phyloP scores from a whole-genome alignment of 2,797 vertebrate species.

The Odontamblyopus lacepedii region DNA sequence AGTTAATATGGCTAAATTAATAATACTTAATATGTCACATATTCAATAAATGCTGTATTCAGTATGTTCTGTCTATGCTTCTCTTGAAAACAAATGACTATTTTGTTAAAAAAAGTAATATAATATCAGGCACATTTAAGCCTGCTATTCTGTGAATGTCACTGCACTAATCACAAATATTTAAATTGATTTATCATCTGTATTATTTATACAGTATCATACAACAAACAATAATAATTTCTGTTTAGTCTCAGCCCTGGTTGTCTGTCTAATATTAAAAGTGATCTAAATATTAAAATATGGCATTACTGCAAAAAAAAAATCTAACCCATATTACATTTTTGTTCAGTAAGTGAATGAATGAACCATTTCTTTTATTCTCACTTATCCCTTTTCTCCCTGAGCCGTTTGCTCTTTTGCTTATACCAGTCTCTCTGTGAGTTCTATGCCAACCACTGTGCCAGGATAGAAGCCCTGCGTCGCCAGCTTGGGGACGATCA shows the following conservation, averaged over 20 bases:
- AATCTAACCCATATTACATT: slow-evolving; percentile 25
- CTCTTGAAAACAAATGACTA: no score
- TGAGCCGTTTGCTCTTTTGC: slow-evolving; percentile 60
- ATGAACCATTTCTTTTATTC: slow-evolving; percentile 64
- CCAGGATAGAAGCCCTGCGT: slow-evolving; percentile 72
- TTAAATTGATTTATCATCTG: background rate
- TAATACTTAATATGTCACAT: no score
- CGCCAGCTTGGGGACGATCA: slow-evolving; percentile 66
- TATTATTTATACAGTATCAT: background rate
- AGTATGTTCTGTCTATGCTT: no score
- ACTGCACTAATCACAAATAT: background rate
- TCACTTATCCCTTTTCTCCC: slow-evolving; percentile 59
- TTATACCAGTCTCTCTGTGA: slow-evolving; percentile 75
- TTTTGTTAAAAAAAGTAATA: no score
- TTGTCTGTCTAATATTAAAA: background rate
- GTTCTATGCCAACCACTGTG: slow-evolving; percentile 78
- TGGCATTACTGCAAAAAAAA: background rate
- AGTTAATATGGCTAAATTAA: no score
- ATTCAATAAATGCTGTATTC: no score
- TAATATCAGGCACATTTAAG: no score
- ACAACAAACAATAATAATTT: background rate
- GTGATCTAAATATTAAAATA: background rate
- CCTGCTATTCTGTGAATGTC: no score
- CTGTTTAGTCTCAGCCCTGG: background rate
- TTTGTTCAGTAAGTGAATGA: slow-evolving; percentile 48